These are phyloP conservation scores for Actenoides hombroni DNA, from an alignment of 2,113 vertebrate species.

Conservation along the genomic window DNA sequence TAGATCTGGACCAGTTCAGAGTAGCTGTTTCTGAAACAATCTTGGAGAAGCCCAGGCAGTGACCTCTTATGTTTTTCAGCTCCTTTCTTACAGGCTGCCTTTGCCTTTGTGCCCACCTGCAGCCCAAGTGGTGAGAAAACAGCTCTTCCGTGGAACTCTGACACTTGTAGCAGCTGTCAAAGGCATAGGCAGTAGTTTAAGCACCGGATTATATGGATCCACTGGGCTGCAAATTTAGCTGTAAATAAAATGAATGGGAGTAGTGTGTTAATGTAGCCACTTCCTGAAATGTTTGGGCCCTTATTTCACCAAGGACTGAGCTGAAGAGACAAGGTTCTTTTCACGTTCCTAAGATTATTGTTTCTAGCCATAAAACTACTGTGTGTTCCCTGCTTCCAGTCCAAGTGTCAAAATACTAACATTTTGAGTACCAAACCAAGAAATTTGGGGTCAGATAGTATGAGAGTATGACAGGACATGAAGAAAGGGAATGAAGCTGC, in stretches of 20 bases:
- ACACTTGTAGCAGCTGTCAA: background rate
- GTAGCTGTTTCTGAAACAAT: background rate
- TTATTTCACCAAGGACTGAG: background rate
- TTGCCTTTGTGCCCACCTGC: background rate
- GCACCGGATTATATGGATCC: background rate
- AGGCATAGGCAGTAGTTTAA: background rate
- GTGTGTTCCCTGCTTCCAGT: background rate
- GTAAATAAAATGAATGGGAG: background rate
- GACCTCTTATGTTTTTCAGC: background rate
- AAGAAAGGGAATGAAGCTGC: background rate
- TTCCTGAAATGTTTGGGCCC: background rate
- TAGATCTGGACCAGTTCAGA: background rate
- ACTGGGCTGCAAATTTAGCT: background rate
- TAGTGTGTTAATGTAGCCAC: background rate
- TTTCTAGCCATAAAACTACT: background rate
- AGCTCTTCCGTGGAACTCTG: background rate
- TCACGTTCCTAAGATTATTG: background rate
- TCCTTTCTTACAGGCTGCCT: background rate
- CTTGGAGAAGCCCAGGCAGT: background rate
- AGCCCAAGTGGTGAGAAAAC: background rate
- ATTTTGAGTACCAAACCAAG: background rate
- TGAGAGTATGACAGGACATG: fast-evolving
- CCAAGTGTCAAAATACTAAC: background rate
- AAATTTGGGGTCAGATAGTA: background rate
- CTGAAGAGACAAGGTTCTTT: background rate